Base-by-base conservation (phyloP, 2,888 invertebrate genomes). In the Agrenia bidenticulata region DNA sequence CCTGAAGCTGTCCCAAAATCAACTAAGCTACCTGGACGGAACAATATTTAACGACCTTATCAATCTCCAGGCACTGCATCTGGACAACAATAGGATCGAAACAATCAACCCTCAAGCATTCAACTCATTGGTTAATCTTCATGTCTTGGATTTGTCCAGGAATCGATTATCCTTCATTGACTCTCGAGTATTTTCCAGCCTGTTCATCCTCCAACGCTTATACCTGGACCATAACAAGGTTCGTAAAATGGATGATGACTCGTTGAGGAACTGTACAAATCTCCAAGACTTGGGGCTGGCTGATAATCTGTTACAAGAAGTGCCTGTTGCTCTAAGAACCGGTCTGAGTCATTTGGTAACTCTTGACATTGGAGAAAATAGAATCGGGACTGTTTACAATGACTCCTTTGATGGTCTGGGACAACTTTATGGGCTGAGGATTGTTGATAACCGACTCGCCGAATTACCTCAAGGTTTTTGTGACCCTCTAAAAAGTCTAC, bases 321-420 rank as follows among this genome's bases (percentile, higher is more conserved):
- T 94, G 70, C 94, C 94, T 4, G 89, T 78, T 77, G 72, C 75
- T 78, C 55, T 75, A 63, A 53, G 92, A 92, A 1, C 81, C 93
- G 66, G 87, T 87, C 80, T 90, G 90, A 85, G 89, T 56, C 89
- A 92, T 79, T 82, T 96, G 72, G 91, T 92, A 81, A 91, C 91
- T 1, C 84, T 97, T 61, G 93, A 94, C 80, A 83, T 97, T 77
- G 94, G 93, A 57, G 93, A 94, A 81, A 97, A 96, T 82, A 88
- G 89, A 80, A 91, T 97, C 77, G 86, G 86, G 45, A 85, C 86
- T 60, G 89, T 97, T 74, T 86, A 85, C 78, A 92, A 93, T 78
- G 90, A 90, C 64, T 90, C 92, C 2, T 90, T 96, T 78, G 87
- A 86, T 78, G 90, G 92, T 79, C 83, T 96, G 61, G 87, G 89